Evolutionary conservation across 2,797 vertebrate genomes (phyloP).

Genomic region (Phrynocephalus forsythii): DNA sequence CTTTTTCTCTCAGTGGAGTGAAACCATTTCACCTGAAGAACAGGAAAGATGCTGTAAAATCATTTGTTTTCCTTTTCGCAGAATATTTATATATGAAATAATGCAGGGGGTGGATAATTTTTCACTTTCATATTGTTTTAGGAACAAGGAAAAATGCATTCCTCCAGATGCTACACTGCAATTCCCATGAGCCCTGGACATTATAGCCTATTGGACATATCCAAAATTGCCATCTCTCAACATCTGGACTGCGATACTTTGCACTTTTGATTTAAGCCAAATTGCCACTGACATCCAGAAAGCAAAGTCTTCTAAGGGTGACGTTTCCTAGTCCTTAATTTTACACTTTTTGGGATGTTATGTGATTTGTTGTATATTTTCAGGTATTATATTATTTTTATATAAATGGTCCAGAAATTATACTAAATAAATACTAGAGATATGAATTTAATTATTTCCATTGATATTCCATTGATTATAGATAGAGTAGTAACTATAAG

Average conservation of each 20-base stretch:
- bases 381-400: background rate
- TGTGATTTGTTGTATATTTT: background rate
- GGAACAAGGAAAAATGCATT: no score
- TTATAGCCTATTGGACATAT: no score
- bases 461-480: conserved; percentile 12
- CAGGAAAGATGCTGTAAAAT: no score
- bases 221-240: no score
- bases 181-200: no score
- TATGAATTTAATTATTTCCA: background rate
- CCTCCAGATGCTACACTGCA: no score
- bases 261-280: background rate
- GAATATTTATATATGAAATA: no score
- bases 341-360: background rate
- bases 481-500: background rate
- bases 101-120: no score
- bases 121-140: background rate
- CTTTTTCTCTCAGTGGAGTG: no score
- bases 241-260: no score
- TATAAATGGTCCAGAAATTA: background rate
- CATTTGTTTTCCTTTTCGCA: no score
- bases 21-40: no score
- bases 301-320: background rate
- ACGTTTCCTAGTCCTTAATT: background rate
- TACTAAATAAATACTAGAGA: background rate
- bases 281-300: background rate